Base-by-base conservation (phyloP, 37 sponge, comb jelly and placozoan species). In the Bolinopsis microptera region DNA sequence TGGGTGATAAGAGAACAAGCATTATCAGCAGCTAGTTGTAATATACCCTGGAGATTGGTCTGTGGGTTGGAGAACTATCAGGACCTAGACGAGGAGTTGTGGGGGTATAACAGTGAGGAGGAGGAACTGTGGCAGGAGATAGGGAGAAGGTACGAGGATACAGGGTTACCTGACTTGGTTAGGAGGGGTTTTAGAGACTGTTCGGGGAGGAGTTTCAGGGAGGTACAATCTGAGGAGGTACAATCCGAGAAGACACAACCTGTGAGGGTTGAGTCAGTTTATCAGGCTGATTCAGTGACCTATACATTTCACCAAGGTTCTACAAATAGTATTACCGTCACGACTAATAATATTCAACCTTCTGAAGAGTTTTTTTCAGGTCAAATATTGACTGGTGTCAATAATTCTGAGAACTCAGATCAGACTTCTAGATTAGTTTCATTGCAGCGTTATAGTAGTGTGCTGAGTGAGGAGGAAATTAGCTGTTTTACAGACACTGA, bases 1-100 rank as follows among this genome's bases (percentile, higher is more conserved):
- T 86, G 90, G 90, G 26, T 16, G 8, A 86, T 86, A 22, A 38
- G 90, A 40, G 90, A 86, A 26, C 90, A 33, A 5, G 40, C 90
- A 3, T 48, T 86, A 0, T 38, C 48, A 1, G 61, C 39, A 21
- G 90, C 90, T 26, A 41, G 61, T 26, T 41, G 41, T 86, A 86
- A 86, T 30, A 34, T 86, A 30, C 31, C 75, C 75, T 72, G 75
- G 75, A 5, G 75, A 2, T 3, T 72, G 2, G 75, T 72, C 75
- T 30, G 75, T 30, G 75, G 75, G 75, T 28, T 72, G 5, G 75
- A 72, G 75, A 72, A 72, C 75, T 8, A 72, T n/a, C 31, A 30
- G 26, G 75, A 72, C 31, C 5, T 72, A 8, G 75, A 72, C 75
- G n/a, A 72, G 75, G 75, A 72, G 31, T 21, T 72, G 75, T 72